phyloP scores from a whole-genome alignment of 2,113 vertebrate species.

The Ploceus nigricollis region DNA sequence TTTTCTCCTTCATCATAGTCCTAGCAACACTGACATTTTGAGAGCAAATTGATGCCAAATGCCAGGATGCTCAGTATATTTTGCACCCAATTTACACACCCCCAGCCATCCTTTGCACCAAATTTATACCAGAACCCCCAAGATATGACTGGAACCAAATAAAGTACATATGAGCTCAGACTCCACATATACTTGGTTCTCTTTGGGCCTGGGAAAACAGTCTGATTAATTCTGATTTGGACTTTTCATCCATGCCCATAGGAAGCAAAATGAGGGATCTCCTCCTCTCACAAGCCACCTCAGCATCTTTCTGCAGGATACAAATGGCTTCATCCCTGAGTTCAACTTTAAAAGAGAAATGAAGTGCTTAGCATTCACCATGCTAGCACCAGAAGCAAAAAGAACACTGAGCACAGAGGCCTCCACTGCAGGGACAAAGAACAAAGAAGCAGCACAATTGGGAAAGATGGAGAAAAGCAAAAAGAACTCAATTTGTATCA shows the following conservation, averaged over 20 bases:
- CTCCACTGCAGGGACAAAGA: background rate
- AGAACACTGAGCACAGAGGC: background rate
- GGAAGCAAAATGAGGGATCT: background rate
- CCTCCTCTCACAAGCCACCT: background rate
- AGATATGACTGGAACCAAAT: background rate
- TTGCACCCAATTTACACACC: background rate
- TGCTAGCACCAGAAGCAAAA: background rate
- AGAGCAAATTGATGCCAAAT: background rate
- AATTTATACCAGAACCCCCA: background rate
- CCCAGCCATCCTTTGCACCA: background rate
- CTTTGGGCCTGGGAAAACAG: background rate
- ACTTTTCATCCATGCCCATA: background rate
- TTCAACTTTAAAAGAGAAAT: background rate
- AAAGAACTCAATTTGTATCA: background rate
- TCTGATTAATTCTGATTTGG: background rate
- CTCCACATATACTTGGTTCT: fast-evolving
- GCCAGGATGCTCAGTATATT: background rate
- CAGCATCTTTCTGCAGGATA: background rate
- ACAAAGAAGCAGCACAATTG: background rate
- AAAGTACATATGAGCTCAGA: background rate
- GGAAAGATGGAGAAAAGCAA: background rate
- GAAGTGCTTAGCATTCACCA: background rate
- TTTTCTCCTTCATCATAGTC: background rate
- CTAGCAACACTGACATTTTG: background rate
- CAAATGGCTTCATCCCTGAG: constrained; percentile 24